phyloP scores from a whole-genome alignment of 2,797 vertebrate genomes.

The Chrysocyon brachyurus region DNA sequence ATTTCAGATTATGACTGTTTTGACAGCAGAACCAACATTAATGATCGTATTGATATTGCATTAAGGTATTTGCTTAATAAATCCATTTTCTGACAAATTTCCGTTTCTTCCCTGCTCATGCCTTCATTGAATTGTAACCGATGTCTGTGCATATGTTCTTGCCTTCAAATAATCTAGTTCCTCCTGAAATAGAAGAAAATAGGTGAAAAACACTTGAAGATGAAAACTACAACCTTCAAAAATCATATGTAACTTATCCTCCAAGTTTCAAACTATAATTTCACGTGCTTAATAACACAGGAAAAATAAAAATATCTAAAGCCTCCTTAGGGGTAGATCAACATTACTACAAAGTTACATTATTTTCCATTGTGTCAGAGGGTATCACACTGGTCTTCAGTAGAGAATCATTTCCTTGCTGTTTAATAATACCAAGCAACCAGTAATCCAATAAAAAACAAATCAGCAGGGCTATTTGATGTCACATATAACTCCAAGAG shows the following conservation, averaged over 20 bases:
- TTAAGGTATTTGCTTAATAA: neutral
- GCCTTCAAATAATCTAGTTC: neutral
- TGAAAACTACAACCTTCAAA: conserved; percentile 46
- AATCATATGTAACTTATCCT: conserved; percentile 46
- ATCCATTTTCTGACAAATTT: neutral
- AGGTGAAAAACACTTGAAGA: conserved; percentile 37
- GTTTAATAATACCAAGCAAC: conserved; percentile 64
- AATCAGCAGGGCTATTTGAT: conserved; percentile 63
- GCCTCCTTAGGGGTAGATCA: neutral
- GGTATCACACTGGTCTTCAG: conserved; percentile 60
- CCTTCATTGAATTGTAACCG: neutral
- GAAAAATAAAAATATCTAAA: conserved; percentile 61
- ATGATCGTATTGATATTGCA: neutral
- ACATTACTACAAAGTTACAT: conserved; percentile 4
- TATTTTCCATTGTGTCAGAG: conserved; percentile 54
- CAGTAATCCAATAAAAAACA: conserved; percentile 65
- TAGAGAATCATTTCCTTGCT: conserved; percentile 63
- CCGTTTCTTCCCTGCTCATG: neutral
- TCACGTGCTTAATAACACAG: conserved; percentile 61
- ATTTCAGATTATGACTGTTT: neutral
- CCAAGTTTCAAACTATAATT: conserved; percentile 47
- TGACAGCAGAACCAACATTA: neutral
- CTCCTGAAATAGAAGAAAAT: neutral
- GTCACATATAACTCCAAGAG: conserved; percentile 54
- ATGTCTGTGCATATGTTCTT: neutral